Evolutionary conservation across 92 coral and sea anemone genomes (phyloP), one percentile per base, ranked within the genome.

Genomic region (Meandrina meandrites): DNA sequence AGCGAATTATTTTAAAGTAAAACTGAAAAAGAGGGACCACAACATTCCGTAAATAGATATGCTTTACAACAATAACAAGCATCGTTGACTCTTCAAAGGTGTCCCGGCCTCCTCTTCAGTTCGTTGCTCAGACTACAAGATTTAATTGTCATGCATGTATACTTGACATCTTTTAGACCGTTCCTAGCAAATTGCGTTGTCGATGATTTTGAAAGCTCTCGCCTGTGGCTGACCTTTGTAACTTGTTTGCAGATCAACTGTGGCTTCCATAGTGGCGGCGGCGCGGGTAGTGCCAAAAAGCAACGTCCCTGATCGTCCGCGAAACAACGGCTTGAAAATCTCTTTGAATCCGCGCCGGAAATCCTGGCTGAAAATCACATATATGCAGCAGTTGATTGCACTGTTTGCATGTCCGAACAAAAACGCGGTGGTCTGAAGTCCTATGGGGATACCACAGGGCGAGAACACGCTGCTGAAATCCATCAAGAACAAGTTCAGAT

Each of bases 331-430:
- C 27, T 64, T 72, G 13, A 90, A 15, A 42, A 92, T 80, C 13
- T 76, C 89, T 36, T 30, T 68, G 78, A 92, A 87, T 54, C 95
- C 95, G 17, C 89, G 84, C 31, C 90, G 73, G 91, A 90, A 92
- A 75, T 92, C 95, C 51, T 92, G 91, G 75, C 93, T 92, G 84
- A 92, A 92, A 15, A 83, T 81, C 70, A 87, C 87, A 88, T 92
- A 92, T 66, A 92, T 90, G 51, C 89, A 73, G 51, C 92, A 87
- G 79, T 92, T 92, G 32, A 92, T 64, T 10, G 93, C 93, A 27
- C 93, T 91, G 57, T 91, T 92, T 36, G 93, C 82, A 54, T 92
- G 95, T 4, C 87, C 79, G 8, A 92, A 85, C 1, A 92, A 54
- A 72, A 81, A 90, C 18, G 89, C 66, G 0, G 88, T 77, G 30